Evolutionary conservation across 2,888 invertebrate genomes (phyloP), one percentile per base, ranked within the genome.

Genomic region (Dasypolia templi): DNA sequence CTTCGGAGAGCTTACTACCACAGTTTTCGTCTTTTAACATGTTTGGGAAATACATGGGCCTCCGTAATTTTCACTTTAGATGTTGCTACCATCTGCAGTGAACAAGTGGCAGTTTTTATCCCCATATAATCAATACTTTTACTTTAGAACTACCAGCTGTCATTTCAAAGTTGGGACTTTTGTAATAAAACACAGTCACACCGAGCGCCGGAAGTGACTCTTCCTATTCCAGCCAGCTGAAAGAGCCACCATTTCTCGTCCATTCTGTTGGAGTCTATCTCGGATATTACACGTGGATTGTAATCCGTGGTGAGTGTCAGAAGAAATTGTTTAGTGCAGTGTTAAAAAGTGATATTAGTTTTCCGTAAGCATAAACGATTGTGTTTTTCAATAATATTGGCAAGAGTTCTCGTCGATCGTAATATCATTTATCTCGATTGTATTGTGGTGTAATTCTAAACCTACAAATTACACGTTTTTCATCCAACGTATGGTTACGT

Each of bases 261-360:
- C 97, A 97, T 97, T 97, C 97, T 97, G 97, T 97, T 97, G 96
- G 97, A 96, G 97, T 97, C 97, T 96, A 96, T 97, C 96, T 97
- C 97, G 97, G 97, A 96, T 96, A 95, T 95, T 96, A 96, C 97
- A 97, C 95, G 95, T 94, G 92, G 93, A 91, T 92, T 93, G 93
- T 94, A 94, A 93, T 96, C 96, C 96, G 96, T 95, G 96, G 96
- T 96, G 96, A 96, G 96, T 96, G 95, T 95, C 94, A 85, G 89
- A 93, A 93, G 91, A 92, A 92, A 86, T 91, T 88, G 90, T 93
- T 85, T 81, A 94, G 96, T 96, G 96, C 92, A 94, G 95, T 96
- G 96, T 80, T 89, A 86, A 86, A 75, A 88, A 93, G 94, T 95
- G 94, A 87, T 87, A 88, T 82, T 72, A 83, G 82, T 88, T 88